Evolutionary conservation across 2,113 vertebrate species (phyloP).

Genomic region (Scophthalmus maximus): DNA sequence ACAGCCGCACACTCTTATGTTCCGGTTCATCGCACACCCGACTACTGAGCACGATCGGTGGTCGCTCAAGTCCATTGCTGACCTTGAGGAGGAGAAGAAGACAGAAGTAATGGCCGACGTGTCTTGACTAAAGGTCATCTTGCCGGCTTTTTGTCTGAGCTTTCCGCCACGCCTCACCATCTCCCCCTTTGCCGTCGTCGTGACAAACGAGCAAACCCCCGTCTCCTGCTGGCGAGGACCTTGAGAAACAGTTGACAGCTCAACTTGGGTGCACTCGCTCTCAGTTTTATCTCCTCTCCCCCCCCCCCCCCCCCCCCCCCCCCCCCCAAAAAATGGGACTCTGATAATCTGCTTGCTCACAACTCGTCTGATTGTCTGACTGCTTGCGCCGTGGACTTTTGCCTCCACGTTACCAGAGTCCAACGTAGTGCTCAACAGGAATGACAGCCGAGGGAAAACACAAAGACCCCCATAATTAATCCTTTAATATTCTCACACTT

Average conservation of each 20-base stretch:
- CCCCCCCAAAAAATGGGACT: not conserved
- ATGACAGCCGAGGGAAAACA: not conserved
- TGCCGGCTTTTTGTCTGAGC: too few relatives aligned
- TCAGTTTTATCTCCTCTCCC: too few relatives aligned
- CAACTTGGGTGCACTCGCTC: too few relatives aligned
- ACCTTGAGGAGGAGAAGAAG: slow-evolving; percentile 1
- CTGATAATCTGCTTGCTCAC: not conserved
- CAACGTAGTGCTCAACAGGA: not conserved
- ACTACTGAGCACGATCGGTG: not conserved
- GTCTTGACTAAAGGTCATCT: not conserved
- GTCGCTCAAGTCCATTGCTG: not conserved
- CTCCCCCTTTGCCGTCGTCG: too few relatives aligned
- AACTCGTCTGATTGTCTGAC: not conserved
- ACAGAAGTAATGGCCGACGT: not conserved
- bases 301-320: too few relatives aligned
- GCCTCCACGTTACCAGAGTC: too few relatives aligned
- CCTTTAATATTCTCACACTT: slow-evolving; percentile 14
- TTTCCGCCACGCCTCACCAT: not conserved
- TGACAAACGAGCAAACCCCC: too few relatives aligned
- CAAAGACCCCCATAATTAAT: slow-evolving; percentile 24
- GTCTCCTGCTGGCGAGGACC: too few relatives aligned
- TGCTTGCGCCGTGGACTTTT: too few relatives aligned
- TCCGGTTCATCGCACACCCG: not conserved
- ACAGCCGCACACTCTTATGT: not conserved
- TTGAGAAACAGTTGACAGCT: too few relatives aligned